Conservation (phyloP, 1,140 invertebrate species). For the Cyclina sinensis region DNA sequence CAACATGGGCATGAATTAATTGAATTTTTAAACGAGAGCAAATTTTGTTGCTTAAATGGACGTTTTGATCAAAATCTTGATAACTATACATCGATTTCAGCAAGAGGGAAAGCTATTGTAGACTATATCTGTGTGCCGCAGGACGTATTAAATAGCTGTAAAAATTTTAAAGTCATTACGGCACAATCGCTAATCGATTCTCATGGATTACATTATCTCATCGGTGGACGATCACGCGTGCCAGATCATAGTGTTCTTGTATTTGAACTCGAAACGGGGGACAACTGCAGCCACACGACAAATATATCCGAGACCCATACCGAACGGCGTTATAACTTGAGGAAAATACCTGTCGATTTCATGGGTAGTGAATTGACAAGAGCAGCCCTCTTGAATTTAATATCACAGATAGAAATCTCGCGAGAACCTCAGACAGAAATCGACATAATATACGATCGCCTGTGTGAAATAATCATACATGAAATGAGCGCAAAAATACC, state of each 20-base stretch:
- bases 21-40: constrained; percentile 61
- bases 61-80: background rate
- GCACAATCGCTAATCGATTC: background rate
- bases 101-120: no score
- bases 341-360: background rate
- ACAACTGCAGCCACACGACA: no score
- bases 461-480: background rate
- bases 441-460: background rate
- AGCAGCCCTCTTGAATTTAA: background rate
- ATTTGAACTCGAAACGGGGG: no score
- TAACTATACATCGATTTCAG: constrained; percentile 35
- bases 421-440: background rate
- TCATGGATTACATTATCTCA: constrained; percentile 8
- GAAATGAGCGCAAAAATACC: constrained; percentile 4
- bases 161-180: constrained; percentile 46
- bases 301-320: background rate
- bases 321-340: background rate
- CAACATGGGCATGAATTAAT: constrained; percentile 66
- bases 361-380: background rate
- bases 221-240: constrained; percentile 45
- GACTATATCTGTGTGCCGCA: constrained; percentile 68
- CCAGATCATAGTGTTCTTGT: background rate
- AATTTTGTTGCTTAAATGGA: constrained; percentile 66
- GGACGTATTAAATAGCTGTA: constrained; percentile 16
- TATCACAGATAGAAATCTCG: background rate